Conservation (phyloP, 2,797 vertebrate species). For the Nyctibius grandis region DNA sequence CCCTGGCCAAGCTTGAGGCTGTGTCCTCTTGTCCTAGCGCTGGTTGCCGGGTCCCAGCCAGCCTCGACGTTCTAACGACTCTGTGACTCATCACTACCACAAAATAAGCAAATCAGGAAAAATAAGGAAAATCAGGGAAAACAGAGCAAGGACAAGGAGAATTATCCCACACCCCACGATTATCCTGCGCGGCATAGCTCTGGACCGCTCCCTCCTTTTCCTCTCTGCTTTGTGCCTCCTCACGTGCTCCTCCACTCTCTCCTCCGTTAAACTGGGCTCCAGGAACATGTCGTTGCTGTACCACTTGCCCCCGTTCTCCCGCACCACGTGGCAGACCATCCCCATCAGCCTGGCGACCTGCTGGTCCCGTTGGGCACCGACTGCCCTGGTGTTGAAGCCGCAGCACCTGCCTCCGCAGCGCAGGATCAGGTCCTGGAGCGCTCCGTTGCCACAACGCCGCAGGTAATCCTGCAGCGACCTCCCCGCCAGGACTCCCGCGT, state of each 20-base stretch:
- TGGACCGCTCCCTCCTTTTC: accelerated
- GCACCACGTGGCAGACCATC: not conserved
- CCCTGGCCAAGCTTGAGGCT: no score
- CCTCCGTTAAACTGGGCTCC: not conserved
- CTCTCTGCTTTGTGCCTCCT: not conserved
- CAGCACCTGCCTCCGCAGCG: not conserved
- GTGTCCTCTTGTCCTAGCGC: no score
- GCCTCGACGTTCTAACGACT: not conserved
- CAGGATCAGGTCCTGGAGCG: not conserved
- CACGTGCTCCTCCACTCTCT: not conserved
- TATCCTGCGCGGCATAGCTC: no score
- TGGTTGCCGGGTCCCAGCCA: no score
- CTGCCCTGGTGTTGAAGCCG: not conserved
- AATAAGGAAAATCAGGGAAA: not conserved
- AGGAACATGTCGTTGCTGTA: not conserved
- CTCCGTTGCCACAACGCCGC: accelerated
- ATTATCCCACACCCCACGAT: no score
- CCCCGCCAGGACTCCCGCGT: not conserved
- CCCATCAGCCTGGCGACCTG: not conserved
- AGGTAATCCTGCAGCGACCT: not conserved
- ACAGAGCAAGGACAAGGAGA: not conserved
- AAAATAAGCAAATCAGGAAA: not conserved
- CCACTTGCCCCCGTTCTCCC: not conserved
- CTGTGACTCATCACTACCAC: not conserved
- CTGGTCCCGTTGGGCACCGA: not conserved